Percentiles rank a stretch among this genome's conserved stretches.
Conservation (phyloP, 2,797 vertebrate species). For the Babyrousa celebensis region DNA sequence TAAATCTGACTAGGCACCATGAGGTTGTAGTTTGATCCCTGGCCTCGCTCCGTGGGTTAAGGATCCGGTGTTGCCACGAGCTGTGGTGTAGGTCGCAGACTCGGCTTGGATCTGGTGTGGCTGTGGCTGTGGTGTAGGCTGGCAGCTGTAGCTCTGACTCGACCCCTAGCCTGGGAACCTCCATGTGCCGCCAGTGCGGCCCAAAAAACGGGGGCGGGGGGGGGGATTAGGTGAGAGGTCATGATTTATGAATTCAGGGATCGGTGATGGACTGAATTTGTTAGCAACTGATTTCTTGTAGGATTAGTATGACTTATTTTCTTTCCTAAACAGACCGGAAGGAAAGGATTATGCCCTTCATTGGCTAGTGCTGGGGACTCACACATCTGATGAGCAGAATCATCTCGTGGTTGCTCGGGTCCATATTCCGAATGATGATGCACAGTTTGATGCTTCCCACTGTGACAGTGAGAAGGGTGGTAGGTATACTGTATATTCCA, state of each 20-base stretch:
- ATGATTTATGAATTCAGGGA: neutral
- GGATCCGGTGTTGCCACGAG: too few relatives aligned
- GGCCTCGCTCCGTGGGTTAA: too few relatives aligned
- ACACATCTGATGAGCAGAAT: constrained; percentile 97
- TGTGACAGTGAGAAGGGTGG: constrained; percentile 97
- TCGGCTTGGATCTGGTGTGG: too few relatives aligned
- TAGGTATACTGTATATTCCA: constrained; percentile 85
- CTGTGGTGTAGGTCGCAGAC: too few relatives aligned
- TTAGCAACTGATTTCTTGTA: constrained; percentile 58
- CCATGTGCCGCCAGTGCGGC: too few relatives aligned
- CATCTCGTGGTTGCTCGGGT: constrained; percentile 97
- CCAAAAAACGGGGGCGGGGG: too few relatives aligned
- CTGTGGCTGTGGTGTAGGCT: too few relatives aligned
- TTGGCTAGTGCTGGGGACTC: constrained; percentile 96
- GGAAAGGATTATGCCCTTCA: constrained; percentile 97
- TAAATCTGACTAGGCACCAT: too few relatives aligned
- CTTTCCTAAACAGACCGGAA: constrained; percentile 93
- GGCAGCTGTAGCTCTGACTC: too few relatives aligned
- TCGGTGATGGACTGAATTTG: constrained; percentile 47
- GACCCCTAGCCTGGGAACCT: too few relatives aligned
- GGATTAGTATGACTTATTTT: constrained; percentile 71
- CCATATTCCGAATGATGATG: constrained; percentile 97
- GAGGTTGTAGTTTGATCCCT: too few relatives aligned
- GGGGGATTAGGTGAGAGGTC: neutral
- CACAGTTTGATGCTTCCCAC: constrained; percentile 96